Conservation (phyloP, 2,113 vertebrate genomes). For the Microcebus tavaratra region DNA sequence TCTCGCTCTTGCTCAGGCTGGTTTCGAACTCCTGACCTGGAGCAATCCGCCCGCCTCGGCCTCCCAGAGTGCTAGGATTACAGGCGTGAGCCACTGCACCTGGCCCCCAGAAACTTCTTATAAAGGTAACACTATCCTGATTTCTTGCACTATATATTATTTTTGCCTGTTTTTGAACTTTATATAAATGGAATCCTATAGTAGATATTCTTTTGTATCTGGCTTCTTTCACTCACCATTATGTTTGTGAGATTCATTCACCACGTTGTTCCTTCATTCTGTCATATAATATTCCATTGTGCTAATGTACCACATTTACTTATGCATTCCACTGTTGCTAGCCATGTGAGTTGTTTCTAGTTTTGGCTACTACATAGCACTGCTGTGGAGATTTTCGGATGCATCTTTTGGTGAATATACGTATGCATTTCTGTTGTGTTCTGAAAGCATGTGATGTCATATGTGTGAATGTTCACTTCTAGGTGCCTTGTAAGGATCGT, state of each 20-base stretch:
- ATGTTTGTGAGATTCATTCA: neutral
- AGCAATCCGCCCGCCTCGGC: no score
- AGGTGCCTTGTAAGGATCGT: neutral
- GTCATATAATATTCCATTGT: neutral
- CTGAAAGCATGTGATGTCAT: neutral
- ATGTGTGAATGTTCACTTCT: neutral
- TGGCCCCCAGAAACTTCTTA: neutral
- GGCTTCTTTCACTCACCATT: neutral
- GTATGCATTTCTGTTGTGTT: neutral
- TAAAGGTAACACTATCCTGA: neutral
- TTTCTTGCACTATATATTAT: neutral
- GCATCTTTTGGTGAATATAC: neutral
- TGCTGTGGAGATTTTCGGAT: neutral
- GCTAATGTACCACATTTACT: neutral
- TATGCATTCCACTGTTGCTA: neutral
- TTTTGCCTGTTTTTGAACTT: constrained; percentile 4
- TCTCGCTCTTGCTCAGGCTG: no score
- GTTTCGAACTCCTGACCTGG: no score
- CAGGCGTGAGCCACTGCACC: no score
- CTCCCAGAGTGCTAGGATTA: no score
- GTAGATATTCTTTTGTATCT: neutral
- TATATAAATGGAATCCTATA: neutral
- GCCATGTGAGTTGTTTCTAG: neutral
- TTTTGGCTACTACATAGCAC: neutral
- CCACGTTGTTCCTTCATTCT: neutral